Base-by-base conservation (phyloP, 2,888 invertebrate genomes). In the Apotomis capreana region DNA sequence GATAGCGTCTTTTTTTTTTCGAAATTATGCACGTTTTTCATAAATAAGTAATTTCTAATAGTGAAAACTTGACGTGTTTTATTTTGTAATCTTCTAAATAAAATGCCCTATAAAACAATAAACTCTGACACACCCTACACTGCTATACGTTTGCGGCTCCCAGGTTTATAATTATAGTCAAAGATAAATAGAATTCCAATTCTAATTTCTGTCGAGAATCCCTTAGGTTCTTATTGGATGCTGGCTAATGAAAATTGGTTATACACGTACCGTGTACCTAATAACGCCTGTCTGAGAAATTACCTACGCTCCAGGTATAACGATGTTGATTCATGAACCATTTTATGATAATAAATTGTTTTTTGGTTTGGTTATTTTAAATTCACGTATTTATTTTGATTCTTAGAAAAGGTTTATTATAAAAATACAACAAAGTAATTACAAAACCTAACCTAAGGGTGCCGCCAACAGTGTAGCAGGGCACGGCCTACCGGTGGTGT, bases 171-270 rank as follows among this genome's bases (percentile, higher is more conserved):
- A 65, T 65, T 57, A 65, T 65, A 65, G 55, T 36, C 26, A 6
- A n/a, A 37, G 46, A 46, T 65, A 55, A 55, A 65, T 65, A 65
- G 65, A 65, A 57, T 65, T 65, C 55, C 36, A 65, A 65, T 65
- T 57, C 36, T 55, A 54, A 26, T 65, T 65, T 65, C 65, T 26
- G 44, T 65, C 54, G 9, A n/a, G 36, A 44, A 57, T 65, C 46
- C 64, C 65, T 55, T 26, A 46, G 65, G 44, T 65, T 36, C 65
- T 57, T 65, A 65, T 55, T 65, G 26, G 57, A 13, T 65, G 46
- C 4, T 55, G 54, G 26, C 26, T 57, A 65, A 57, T 57, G 26
- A 57, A 65, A 65, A 65, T 65, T 55, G 46, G 46, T 65, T 36
- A 46, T 15, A 62, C 36, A 46, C 46, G 54, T 65, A 10, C 10